Percentiles rank a stretch among this genome's conserved stretches.
Evolutionary conservation across 2,888 invertebrate species (phyloP).

Genomic region (Ceraclea dissimilis): DNA sequence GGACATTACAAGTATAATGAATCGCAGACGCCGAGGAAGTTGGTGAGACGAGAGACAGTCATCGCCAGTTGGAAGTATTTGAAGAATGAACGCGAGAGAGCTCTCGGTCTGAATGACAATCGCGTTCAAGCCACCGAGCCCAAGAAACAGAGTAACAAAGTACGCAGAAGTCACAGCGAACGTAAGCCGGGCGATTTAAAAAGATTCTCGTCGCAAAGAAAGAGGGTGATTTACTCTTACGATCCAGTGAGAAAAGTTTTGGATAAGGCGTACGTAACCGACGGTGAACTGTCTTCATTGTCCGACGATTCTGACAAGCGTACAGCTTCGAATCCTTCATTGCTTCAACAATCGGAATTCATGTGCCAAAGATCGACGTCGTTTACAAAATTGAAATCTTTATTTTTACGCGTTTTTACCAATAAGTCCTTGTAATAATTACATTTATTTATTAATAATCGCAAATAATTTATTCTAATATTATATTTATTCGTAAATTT

Average conservation of each 20-base stretch:
- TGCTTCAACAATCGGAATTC: constrained; percentile 7
- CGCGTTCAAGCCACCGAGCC: not conserved
- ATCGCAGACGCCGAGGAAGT: constrained; percentile 29
- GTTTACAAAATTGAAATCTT: constrained; percentile 21
- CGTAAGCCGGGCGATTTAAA: constrained; percentile 12
- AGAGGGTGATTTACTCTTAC: constrained; percentile 23
- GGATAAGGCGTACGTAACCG: constrained; percentile 17
- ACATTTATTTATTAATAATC: not conserved
- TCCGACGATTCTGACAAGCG: not conserved
- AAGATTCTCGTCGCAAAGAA: constrained; percentile 22
- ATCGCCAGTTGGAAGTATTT: constrained; percentile 47
- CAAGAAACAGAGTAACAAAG: constrained; percentile 1
- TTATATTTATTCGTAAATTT: not conserved
- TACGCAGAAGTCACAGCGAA: constrained; percentile 22
- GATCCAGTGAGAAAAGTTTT: constrained; percentile 20
- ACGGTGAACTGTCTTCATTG: not conserved
- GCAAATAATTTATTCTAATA: not conserved
- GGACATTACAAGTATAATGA: constrained; percentile 6
- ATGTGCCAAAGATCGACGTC: constrained; percentile 21
- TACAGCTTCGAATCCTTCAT: constrained; percentile 10
- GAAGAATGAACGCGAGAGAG: constrained; percentile 45
- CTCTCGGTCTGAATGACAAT: constrained; percentile 32
- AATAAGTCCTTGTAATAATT: constrained; percentile 13
- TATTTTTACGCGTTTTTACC: constrained; percentile 22
- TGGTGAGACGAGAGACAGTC: constrained; percentile 45